Base-by-base conservation (phyloP, 2,797 vertebrate genomes). In the Notamacropus eugenii region DNA sequence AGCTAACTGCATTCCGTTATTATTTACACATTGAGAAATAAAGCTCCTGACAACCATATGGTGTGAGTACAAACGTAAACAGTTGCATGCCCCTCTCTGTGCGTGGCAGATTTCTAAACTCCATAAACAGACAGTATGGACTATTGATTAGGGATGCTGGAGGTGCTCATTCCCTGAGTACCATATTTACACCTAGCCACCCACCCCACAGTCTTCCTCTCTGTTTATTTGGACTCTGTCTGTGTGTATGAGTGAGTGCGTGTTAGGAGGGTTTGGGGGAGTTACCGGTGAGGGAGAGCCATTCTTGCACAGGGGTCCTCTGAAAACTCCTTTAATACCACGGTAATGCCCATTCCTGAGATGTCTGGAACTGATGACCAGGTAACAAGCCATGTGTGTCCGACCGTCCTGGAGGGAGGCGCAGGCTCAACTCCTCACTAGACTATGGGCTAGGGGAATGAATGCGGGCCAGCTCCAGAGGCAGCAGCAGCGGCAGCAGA, bases 311-410 rank as follows among this genome's bases (percentile, higher is more conserved):
- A 99, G 99, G 27, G 99, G 99, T 98, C 99, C 99, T 98, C 99
- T 99, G 99, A 99, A 99, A 99, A 99, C 99, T 97, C 99, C 99
- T 98, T 99, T 99, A 97, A 99, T 99, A 98, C 99, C 99, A 97
- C 99, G 99, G 98, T 99, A 99, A 99, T 99, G 99, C 97, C 99
- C 99, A 98, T 99, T 99, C 99, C 99, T 99, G 98, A 99, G 99
- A 98, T 99, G 99, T 97, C 99, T 99, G 95, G 99, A 99, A 99
- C 99, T 99, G 99, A 99, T 99, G 97, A 99, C 99, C 99, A 99
- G 99, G 99, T 99, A 99, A 98, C 99, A 99, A 98, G 99, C 99
- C 99, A 99, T 99, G 98, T 97, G 98, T 96, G 94, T 58, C 94
- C 97, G 40, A 50, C 22, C 22, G 74, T 46, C 74, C 74, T 28